These are phyloP conservation scores for Caenorhabditis doughertyi DNA, from an alignment of 2,888 invertebrate species.

Conservation along the genomic window DNA sequence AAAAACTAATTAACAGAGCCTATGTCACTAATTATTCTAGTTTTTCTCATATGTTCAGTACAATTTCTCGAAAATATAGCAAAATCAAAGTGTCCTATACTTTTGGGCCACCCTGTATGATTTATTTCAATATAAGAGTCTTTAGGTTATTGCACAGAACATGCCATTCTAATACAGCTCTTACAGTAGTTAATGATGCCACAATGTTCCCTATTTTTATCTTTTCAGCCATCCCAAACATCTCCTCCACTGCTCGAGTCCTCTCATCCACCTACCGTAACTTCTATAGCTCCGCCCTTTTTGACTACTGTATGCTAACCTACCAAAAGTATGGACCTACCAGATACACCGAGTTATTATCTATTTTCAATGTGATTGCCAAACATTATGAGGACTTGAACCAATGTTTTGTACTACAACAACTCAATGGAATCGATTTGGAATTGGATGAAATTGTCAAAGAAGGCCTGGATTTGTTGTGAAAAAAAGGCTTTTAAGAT, in stretches of 20 bases:
- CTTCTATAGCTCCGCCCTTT: constrained; percentile 2
- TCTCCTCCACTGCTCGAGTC: neutral
- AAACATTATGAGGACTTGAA: constrained; percentile 5
- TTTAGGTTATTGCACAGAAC: too few species aligned
- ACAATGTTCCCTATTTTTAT: neutral
- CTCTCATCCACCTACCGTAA: constrained; percentile 8
- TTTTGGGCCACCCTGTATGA: too few species aligned
- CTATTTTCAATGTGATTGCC: neutral
- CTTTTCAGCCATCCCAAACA: constrained; percentile 15
- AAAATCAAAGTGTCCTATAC: too few species aligned
- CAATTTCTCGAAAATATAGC: too few species aligned
- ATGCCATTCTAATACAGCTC: too few species aligned
- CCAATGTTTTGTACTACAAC: neutral
- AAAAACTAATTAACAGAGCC: too few species aligned
- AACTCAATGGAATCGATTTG: neutral
- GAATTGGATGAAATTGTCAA: neutral
- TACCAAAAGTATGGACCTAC: constrained; percentile 10
- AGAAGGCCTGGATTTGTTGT: constrained; percentile 12
- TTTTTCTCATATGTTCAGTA: too few species aligned
- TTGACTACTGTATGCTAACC: constrained; percentile 18
- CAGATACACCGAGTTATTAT: constrained; percentile 1
- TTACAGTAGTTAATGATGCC: too few species aligned
- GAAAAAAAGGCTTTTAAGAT: too few species aligned
- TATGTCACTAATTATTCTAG: too few species aligned
- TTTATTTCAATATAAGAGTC: too few species aligned